Base-by-base conservation (phyloP, 2,888 invertebrate species). In the Neocrepidodera transversa region DNA sequence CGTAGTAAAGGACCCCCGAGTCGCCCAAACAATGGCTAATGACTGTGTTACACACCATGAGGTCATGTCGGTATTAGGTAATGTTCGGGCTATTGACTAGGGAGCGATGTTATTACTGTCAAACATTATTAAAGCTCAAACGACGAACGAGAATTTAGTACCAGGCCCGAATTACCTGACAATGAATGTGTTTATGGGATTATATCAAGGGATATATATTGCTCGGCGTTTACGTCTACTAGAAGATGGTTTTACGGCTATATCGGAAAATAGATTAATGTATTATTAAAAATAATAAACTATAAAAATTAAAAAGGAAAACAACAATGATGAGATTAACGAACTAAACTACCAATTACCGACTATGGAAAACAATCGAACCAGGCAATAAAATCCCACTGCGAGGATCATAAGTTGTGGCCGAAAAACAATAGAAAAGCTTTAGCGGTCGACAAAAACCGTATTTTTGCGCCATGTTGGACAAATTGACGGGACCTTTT, bases 31-130 rank as follows among this genome's bases (percentile, higher is more conserved):
- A 75, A 75, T 74, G 66, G 68, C 66, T 74, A 75, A 75, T 75
- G 74, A 73, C 71, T 67, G 73, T 75, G 74, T 76, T 72, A 70
- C 74, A 70, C 72, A 68, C 67, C 68, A 71, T 74, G 74, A 74
- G 75, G 74, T 75, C 74, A 68, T 76, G 76, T 75, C 66, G 68
- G 73, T 66, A 74, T 75, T 75, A 76, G 71, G 71, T 68, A 67
- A 72, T 71, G 68, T 72, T 71, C 70, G 72, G n/a, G 70, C 71
- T 74, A 74, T 75, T 72, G 75, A 71, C 67, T 67, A 71, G 69
- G 71, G 66, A 66, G 71, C 69, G 71, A 73, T 64, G 65, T 43
- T 64, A 72, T 74, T 74, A 74, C 65, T 72, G 74, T 74, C 73
- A 73, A 71, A 72, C 68, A 67, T 65, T 69, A 70, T 74, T 73